A percentile compares a stretch with the other conserved stretches of the same genome.
Evolutionary conservation across 2,797 vertebrate genomes (phyloP).

Genomic region (Simalia tracyae): DNA sequence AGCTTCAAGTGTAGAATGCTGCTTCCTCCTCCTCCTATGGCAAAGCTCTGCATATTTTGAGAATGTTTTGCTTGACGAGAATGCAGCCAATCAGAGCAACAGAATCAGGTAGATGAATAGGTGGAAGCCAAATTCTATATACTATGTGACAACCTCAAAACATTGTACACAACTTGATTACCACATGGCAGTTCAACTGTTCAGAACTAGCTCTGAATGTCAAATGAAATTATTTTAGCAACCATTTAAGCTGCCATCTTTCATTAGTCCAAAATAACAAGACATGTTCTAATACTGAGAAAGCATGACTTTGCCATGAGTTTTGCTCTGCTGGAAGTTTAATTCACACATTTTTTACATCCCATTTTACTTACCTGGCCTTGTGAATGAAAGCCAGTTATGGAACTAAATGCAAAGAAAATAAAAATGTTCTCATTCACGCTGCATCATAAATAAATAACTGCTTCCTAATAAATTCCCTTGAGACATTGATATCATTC

Average conservation of each 20-base stretch:
- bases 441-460: slow-evolving; percentile 24
- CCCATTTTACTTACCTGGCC: slow-evolving; percentile 26
- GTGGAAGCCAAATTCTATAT: slow-evolving; percentile 39
- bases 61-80: slow-evolving; percentile 47
- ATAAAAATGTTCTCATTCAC: neutral
- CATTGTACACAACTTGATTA: slow-evolving; percentile 49
- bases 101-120: slow-evolving; percentile 34
- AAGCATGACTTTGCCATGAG: slow-evolving; percentile 51
- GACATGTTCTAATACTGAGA: slow-evolving; percentile 61
- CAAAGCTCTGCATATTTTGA: neutral
- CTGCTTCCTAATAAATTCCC: slow-evolving; percentile 26
- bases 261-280: slow-evolving; percentile 69
- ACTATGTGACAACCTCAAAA: slow-evolving; percentile 51
- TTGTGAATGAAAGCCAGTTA: slow-evolving; percentile 34
- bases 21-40: neutral
- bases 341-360: slow-evolving; percentile 42
- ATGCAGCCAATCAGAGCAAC: slow-evolving; percentile 57
- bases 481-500: neutral
- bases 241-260: slow-evolving; percentile 67
- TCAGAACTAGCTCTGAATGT: slow-evolving; percentile 69
- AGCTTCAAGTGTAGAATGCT: neutral
- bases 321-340: slow-evolving; percentile 39
- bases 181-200: slow-evolving; percentile 60
- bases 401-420: slow-evolving; percentile 21
- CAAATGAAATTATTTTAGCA: slow-evolving; percentile 72